Evolutionary conservation across 2,797 vertebrate species (phyloP).

Genomic region (Enteromius viviparus): DNA sequence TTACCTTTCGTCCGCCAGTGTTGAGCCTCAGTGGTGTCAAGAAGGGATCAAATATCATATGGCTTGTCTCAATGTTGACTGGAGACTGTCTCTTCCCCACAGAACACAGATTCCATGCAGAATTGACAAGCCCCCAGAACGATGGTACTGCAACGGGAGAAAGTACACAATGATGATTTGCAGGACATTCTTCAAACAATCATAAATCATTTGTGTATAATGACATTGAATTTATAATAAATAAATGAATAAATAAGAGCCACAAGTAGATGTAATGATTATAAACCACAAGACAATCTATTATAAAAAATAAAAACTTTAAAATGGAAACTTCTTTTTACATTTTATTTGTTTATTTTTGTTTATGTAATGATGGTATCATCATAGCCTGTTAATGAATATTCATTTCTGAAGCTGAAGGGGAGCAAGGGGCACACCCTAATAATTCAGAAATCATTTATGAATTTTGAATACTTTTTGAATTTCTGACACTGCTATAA

Average conservation of each 20-base stretch:
- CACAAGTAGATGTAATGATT: background rate
- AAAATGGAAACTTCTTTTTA: background rate
- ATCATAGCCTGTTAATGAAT: background rate
- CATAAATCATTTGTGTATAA: background rate
- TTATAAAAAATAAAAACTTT: background rate
- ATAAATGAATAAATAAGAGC: background rate
- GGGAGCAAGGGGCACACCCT: too few relatives aligned
- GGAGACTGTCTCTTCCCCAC: slow-evolving; percentile 98
- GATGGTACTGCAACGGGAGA: slow-evolving; percentile 87
- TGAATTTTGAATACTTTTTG: too few relatives aligned
- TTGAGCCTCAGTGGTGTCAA: slow-evolving; percentile 94
- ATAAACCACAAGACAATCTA: background rate
- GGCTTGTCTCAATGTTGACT: slow-evolving; percentile 98
- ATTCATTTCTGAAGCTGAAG: background rate
- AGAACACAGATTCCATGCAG: slow-evolving; percentile 98
- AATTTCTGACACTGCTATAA: too few relatives aligned
- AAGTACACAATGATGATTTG: slow-evolving; percentile 50
- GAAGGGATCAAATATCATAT: slow-evolving; percentile 99
- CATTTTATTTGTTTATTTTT: too few relatives aligned
- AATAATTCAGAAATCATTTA: too few relatives aligned
- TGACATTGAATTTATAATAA: background rate
- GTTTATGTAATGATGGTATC: background rate
- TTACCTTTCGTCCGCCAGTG: slow-evolving; percentile 96
- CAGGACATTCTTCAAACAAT: background rate
- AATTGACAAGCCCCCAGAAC: slow-evolving; percentile 99